Base-by-base conservation (phyloP, 2,113 vertebrate species). In the Alouatta palliata region DNA sequence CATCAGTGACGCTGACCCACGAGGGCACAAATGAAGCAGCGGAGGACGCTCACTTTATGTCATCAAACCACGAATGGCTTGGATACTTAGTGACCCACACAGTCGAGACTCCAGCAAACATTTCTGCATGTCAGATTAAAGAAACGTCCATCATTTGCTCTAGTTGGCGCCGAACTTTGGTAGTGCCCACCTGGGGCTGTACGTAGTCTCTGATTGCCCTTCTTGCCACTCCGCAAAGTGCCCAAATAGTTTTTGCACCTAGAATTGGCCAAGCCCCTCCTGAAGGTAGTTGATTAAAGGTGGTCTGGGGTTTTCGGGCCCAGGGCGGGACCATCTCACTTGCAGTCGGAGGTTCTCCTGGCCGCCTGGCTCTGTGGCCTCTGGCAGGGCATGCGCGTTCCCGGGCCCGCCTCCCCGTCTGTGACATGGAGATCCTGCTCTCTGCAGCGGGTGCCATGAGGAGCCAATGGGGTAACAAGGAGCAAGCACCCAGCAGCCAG, bases 1-100 rank as follows among this genome's bases (percentile, higher is more conserved):
- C 9, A 0, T 12, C 5, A 0, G 37, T 0, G 2, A 20, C 0
- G 0, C 8, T 1, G 5, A 23, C 54, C 35, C 0, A 0, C 3
- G 2, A n/a, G 32, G 19, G 45, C 54, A 0, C 12, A 1, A 0
- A 3, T 19, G 2, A 12, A 30, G 52, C 6, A 3, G 9, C 37
- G 12, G 23, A 32, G 5, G 20, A 45, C 8, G 12, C 54, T 3
- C 9, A 12, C 25, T 16, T 35, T 6, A 30, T 5, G 45, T n/a
- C 54, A 9, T 35, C 77, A 6, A 47, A 2, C 58, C 32, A 3
- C 3, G 5, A 25, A 3, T 0, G 32, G 40, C 75, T 21, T 2
- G 43, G 64, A 8, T 40, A 5, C 13, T 27, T 7, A 1, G 32
- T 43, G 56, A 61, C 43, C 89, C 45, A 91, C 73, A 8, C 12